phyloP scores from a whole-genome alignment of 2,797 vertebrate genomes.

The Lepilemur septentrionalis region DNA sequence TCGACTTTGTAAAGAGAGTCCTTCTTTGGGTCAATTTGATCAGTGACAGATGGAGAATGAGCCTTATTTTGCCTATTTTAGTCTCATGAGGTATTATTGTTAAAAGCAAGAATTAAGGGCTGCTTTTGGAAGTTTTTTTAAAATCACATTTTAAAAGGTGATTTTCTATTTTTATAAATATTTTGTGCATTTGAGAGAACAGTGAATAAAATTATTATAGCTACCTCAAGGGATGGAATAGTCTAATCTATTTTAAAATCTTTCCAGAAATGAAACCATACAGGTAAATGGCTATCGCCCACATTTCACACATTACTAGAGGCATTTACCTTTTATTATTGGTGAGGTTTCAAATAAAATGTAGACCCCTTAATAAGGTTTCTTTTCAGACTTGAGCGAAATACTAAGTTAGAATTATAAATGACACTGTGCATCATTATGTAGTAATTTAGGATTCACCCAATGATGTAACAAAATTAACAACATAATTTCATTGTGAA shows the following conservation, averaged over 20 bases:
- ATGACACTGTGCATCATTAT: constrained; percentile 85
- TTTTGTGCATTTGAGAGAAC: constrained; percentile 77
- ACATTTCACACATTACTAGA: constrained; percentile 79
- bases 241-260: constrained; percentile 78
- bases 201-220: constrained; percentile 74
- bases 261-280: constrained; percentile 76
- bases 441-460: constrained; percentile 87
- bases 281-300: constrained; percentile 74
- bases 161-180: constrained; percentile 77
- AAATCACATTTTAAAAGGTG: constrained; percentile 37
- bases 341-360: constrained; percentile 81
- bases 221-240: constrained; percentile 74
- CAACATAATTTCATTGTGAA: constrained; percentile 88
- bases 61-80: constrained; percentile 71
- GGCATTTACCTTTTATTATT: constrained; percentile 74
- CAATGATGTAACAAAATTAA: constrained; percentile 89
- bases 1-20: constrained; percentile 88
- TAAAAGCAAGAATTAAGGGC: constrained; percentile 76
- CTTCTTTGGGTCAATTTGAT: constrained; percentile 79
- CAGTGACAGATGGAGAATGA: neutral
- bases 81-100: constrained; percentile 76
- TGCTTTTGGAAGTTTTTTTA: constrained; percentile 72
- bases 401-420: constrained; percentile 85
- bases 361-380: constrained; percentile 78
- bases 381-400: constrained; percentile 75